These are phyloP conservation scores for Drosophila suboccidentalis DNA, from an alignment of 2,888 invertebrate genomes.

Conservation along the genomic window DNA sequence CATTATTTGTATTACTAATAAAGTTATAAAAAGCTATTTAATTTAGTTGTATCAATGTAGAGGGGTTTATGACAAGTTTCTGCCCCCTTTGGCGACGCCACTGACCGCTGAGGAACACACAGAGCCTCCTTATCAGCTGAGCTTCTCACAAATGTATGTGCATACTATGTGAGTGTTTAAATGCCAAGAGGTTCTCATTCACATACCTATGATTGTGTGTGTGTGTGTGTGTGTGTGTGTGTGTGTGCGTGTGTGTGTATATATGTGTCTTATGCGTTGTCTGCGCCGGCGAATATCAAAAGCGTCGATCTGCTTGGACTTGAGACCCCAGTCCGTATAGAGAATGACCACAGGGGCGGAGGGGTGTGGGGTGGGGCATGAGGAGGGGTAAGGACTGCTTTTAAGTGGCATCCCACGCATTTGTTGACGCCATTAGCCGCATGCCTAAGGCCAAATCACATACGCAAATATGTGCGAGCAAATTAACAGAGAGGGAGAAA, in stretches of 20 bases:
- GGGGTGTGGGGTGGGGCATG: not conserved
- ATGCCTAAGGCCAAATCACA: conserved; percentile 68
- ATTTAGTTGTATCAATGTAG: not conserved
- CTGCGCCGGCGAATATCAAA: conserved; percentile 53
- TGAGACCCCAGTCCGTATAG: conserved; percentile 24
- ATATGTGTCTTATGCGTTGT: conserved; percentile 25
- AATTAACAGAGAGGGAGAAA: not conserved
- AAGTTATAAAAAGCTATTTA: not conserved
- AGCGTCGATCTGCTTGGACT: conserved; percentile 46
- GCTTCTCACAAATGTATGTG: not conserved
- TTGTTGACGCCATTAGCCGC: conserved; percentile 73
- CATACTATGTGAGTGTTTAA: not conserved
- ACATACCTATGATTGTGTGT: not conserved
- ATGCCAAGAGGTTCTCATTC: conserved; percentile 1
- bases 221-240: not conserved
- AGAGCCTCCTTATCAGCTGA: conserved; percentile 43
- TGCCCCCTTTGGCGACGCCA: conserved; percentile 15
- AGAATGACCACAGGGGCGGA: not conserved
- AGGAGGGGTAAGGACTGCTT: conserved; percentile 8
- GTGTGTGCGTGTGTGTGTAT: not conserved
- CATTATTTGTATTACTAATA: too few species aligned
- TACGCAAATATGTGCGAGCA: conserved; percentile 63
- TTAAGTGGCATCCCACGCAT: conserved; percentile 64
- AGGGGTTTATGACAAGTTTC: not conserved
- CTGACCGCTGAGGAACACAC: conserved; percentile 19